Conservation (phyloP, 92 coral and sea anemone genomes). For the Actinostola sp. region DNA sequence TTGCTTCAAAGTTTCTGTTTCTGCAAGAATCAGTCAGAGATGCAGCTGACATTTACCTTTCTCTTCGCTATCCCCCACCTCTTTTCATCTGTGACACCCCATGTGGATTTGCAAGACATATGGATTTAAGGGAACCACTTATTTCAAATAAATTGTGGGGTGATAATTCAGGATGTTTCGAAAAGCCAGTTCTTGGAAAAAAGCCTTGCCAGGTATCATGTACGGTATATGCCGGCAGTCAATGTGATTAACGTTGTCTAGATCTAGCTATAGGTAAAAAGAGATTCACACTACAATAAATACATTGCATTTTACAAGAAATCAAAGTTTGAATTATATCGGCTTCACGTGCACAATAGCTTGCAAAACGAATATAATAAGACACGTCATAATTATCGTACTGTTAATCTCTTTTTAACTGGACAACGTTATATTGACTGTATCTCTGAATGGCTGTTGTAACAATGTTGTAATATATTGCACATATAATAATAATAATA, state of each 20-base stretch:
- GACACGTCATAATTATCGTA: too few species aligned
- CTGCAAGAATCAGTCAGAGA: slow-evolving; percentile 63
- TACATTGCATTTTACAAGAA: too few species aligned
- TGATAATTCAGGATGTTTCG: slow-evolving; percentile 58
- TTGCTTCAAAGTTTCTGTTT: slow-evolving; percentile 50
- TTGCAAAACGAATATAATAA: too few species aligned
- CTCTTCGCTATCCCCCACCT: slow-evolving; percentile 56
- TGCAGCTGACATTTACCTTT: slow-evolving; percentile 62
- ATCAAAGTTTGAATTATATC: too few species aligned
- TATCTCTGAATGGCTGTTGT: too few species aligned
- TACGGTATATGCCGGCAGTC: neutral
- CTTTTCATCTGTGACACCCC: slow-evolving; percentile 53
- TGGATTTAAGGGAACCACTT: slow-evolving; percentile 31
- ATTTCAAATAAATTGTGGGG: slow-evolving; percentile 45
- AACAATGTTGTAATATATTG: too few species aligned
- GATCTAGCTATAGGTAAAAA: neutral
- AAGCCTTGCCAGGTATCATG: slow-evolving; percentile 40
- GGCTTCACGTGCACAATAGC: too few species aligned
- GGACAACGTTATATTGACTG: too few species aligned
- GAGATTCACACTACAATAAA: too few species aligned
- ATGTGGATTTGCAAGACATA: slow-evolving; percentile 64
- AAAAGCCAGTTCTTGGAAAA: slow-evolving; percentile 27
- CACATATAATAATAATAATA: too few species aligned
- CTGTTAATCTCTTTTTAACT: too few species aligned
- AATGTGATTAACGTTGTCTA: neutral